These are phyloP conservation scores for Lophotriccus pileatus DNA, from an alignment of 2,797 vertebrate species.

Conservation along the genomic window DNA sequence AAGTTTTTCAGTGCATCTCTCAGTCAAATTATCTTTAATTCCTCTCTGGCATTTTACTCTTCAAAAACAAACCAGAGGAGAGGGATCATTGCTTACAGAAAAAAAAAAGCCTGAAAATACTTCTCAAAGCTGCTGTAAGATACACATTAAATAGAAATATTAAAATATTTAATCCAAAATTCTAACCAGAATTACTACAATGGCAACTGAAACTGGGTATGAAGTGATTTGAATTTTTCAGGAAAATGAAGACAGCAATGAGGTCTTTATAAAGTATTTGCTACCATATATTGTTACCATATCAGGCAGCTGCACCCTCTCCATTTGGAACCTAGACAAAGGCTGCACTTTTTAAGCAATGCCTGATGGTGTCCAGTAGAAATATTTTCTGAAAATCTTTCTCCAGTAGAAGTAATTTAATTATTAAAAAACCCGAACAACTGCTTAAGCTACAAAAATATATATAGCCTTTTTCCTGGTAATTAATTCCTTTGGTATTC, in stretches of 20 bases:
- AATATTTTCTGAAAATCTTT: neutral
- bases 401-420: neutral
- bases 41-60: neutral
- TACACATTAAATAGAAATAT: neutral
- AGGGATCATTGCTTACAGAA: neutral
- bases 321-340: neutral
- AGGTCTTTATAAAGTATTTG: neutral
- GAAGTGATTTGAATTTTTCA: neutral
- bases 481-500: constrained; percentile 38
- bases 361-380: neutral
- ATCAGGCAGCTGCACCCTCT: neutral
- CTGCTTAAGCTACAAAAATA: neutral
- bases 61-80: neutral
- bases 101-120: neutral
- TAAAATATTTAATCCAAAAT: neutral
- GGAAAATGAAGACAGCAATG: neutral
- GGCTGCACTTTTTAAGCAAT: neutral
- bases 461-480: neutral
- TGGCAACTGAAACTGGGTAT: neutral
- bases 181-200: neutral
- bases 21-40: neutral
- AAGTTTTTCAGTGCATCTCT: neutral
- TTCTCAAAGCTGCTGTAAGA: neutral
- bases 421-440: neutral
- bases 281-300: neutral